These are phyloP conservation scores for Panthera tigris DNA, from an alignment of 2,113 vertebrate genomes.

Conservation along the genomic window DNA sequence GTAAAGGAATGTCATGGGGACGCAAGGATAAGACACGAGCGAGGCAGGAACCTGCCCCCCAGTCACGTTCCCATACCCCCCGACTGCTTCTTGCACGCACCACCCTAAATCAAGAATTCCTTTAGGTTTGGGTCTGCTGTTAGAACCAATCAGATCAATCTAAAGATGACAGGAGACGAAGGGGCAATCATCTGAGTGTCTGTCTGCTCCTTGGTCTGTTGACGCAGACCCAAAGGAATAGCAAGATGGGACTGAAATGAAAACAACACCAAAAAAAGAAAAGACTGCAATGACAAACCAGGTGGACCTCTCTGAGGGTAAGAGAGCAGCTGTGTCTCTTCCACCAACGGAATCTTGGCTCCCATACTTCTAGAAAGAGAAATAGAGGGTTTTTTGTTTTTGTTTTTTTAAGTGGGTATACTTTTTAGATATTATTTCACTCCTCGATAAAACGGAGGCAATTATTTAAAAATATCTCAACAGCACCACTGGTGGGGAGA, in stretches of 20 bases:
- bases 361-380: constrained; percentile 67
- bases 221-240: not conserved
- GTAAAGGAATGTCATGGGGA: not conserved
- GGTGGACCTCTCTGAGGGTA: not conserved
- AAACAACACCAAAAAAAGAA: not conserved
- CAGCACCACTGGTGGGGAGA: constrained; percentile 86
- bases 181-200: not conserved
- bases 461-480: constrained; percentile 82
- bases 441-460: constrained; percentile 89
- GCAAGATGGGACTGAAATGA: constrained; percentile 27
- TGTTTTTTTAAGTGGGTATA: constrained; percentile 15
- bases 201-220: not conserved
- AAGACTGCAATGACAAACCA: not conserved
- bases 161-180: not conserved
- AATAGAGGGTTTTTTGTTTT: not conserved
- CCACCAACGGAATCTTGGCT: constrained; percentile 66
- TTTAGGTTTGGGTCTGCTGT: not conserved
- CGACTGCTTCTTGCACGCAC: not conserved
- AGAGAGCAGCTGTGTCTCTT: constrained; percentile 58
- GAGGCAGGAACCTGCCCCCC: not conserved
- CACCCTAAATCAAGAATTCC: not conserved
- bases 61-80: not conserved
- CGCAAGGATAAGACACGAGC: not conserved
- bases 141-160: not conserved
- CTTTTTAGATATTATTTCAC: constrained; percentile 77